Evolutionary conservation across 2,113 vertebrate species (phyloP).

Genomic region (Istiophorus platypterus): DNA sequence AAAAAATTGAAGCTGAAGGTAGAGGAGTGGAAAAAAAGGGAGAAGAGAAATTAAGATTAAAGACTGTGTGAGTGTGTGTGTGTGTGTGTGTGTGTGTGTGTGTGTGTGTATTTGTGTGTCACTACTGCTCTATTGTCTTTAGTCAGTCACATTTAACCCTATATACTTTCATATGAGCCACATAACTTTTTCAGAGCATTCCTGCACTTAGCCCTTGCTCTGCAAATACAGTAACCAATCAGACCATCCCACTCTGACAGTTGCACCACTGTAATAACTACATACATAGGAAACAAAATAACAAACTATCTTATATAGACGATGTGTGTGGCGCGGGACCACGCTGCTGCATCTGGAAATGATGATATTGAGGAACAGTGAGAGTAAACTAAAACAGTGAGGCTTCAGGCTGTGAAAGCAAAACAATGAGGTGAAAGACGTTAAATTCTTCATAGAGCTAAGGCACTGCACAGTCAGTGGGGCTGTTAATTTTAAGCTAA

Average conservation of each 20-base stretch:
- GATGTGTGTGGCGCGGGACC: no score
- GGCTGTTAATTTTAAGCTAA: no score
- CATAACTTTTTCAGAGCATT: neutral
- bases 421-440: no score
- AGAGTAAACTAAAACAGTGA: no score
- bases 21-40: neutral
- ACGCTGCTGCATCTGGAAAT: no score
- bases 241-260: neutral
- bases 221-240: neutral
- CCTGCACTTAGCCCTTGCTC: neutral
- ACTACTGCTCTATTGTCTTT: neutral
- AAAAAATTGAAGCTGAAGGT: neutral
- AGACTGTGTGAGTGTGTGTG: constrained; percentile 2
- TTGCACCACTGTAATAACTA: no score
- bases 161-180: neutral
- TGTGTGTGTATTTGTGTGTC: neutral
- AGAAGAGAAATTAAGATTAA: neutral
- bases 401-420: no score
- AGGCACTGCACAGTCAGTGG: no score
- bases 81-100: neutral
- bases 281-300: no score
- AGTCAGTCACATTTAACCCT: neutral
- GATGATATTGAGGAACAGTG: no score
- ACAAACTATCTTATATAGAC: no score
- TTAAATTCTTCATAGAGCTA: no score